Evolutionary conservation across 2,888 invertebrate genomes (phyloP).

Genomic region (Trachelus troglodyta): DNA sequence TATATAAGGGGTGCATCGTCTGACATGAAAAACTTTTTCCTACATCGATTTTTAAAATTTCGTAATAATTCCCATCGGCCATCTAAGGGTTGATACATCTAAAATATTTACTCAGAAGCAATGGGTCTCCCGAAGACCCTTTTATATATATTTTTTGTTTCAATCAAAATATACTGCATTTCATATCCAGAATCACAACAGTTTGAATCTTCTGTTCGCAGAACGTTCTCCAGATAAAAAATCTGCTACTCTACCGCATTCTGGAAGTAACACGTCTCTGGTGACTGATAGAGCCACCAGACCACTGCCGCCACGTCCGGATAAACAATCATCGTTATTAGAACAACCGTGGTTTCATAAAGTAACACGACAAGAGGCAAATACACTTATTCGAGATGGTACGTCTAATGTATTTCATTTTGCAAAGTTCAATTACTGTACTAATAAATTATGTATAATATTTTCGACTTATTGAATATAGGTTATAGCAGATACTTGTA

Average conservation of each 20-base stretch:
- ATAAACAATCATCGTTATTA: conserved; percentile 44
- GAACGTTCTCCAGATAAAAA: conserved; percentile 61
- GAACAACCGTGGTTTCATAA: conserved; percentile 62
- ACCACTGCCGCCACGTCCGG: conserved; percentile 57
- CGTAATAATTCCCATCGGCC: too few species aligned
- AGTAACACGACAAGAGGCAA: conserved; percentile 57
- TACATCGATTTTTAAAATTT: too few species aligned
- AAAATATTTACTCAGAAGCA: neutral
- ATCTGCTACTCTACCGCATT: conserved; percentile 53
- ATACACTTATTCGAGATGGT: conserved; percentile 56
- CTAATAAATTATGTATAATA: neutral
- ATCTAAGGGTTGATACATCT: neutral
- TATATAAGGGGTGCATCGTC: too few species aligned
- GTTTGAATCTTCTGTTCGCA: conserved; percentile 21
- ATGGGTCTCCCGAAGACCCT: neutral
- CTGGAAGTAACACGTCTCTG: conserved; percentile 49
- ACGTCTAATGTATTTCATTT: conserved; percentile 25
- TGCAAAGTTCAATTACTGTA: neutral
- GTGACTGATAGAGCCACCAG: conserved; percentile 52
- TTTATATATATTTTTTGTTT: neutral
- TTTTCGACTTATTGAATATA: neutral
- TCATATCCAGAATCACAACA: neutral
- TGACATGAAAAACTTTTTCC: too few species aligned
- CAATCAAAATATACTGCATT: neutral
- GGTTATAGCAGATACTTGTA: neutral